These are phyloP conservation scores for Anthopleura xanthogrammica DNA, from an alignment of 92 coral and sea anemone species.

Conservation along the genomic window DNA sequence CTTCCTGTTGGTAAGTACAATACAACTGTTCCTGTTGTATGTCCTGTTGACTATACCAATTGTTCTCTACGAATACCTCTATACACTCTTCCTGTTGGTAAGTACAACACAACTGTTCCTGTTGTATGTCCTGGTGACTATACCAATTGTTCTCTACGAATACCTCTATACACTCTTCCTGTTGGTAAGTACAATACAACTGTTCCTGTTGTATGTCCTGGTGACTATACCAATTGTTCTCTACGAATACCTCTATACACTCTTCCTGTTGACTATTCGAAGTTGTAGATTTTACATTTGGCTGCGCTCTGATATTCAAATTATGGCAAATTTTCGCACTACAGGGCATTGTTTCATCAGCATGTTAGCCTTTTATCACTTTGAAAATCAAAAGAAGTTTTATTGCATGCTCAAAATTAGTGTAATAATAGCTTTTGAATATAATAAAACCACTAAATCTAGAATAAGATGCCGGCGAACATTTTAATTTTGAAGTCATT, in stretches of 20 bases:
- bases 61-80: slow-evolving; percentile 74
- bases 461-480: too few species aligned
- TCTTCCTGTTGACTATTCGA: slow-evolving; percentile 68
- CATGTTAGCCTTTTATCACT: too few species aligned
- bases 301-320: too few species aligned
- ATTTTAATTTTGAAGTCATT: too few species aligned
- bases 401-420: too few species aligned
- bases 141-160: slow-evolving; percentile 67
- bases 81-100: slow-evolving; percentile 77
- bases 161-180: slow-evolving; percentile 64
- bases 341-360: too few species aligned
- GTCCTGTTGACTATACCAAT: slow-evolving; percentile 52
- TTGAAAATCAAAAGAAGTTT: too few species aligned
- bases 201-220: slow-evolving; percentile 78
- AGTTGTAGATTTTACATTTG: too few species aligned
- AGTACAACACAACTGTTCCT: slow-evolving; percentile 64
- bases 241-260: slow-evolving; percentile 62
- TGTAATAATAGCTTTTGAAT: too few species aligned
- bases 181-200: slow-evolving; percentile 68
- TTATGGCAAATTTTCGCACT: too few species aligned
- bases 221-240: slow-evolving; percentile 60
- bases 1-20: slow-evolving; percentile 63
- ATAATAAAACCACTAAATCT: too few species aligned
- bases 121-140: slow-evolving; percentile 59
- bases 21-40: slow-evolving; percentile 79